Percentiles rank a stretch among this genome's conserved stretches.
Conservation (phyloP, 23 tunicate genomes). For the Styela plicata region DNA sequence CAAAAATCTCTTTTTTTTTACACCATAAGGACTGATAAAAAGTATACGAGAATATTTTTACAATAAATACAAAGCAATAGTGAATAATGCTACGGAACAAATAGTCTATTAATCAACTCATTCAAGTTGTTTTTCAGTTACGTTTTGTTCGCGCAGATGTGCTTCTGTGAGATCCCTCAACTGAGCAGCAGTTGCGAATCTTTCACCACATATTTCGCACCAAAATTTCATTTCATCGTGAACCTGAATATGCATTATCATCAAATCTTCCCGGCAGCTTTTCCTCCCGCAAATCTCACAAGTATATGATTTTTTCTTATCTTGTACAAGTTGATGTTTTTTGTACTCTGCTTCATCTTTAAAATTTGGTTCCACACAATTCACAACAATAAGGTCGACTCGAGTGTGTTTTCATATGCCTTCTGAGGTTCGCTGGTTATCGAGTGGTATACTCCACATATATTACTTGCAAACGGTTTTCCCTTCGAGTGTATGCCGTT, state of each 20-base stretch:
- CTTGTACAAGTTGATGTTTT: background rate
- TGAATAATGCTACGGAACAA: too few species aligned
- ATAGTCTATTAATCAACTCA: too few species aligned
- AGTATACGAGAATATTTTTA: too few species aligned
- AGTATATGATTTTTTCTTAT: background rate
- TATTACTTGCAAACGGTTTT: background rate
- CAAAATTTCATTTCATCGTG: background rate
- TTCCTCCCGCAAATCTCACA: background rate
- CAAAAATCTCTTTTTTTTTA: too few species aligned
- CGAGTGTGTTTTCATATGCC: background rate
- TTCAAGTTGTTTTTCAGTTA: too few species aligned
- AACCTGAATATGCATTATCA: background rate
- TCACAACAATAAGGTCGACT: background rate
- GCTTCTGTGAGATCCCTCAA: background rate
- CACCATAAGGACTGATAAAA: too few species aligned
- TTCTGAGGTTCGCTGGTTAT: background rate
- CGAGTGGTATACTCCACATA: background rate
- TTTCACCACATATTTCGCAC: background rate
- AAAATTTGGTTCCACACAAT: background rate
- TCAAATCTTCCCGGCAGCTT: background rate
- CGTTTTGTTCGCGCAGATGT: background rate
- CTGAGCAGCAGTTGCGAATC: background rate
- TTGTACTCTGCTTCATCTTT: background rate
- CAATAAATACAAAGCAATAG: too few species aligned
- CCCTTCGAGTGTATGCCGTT: background rate